A percentile compares a stretch with the other conserved stretches of the same genome.
Evolutionary conservation across 37 sponge, comb jelly and placozoan species (phyloP).

Genomic region (Aplysina aerophoba): DNA sequence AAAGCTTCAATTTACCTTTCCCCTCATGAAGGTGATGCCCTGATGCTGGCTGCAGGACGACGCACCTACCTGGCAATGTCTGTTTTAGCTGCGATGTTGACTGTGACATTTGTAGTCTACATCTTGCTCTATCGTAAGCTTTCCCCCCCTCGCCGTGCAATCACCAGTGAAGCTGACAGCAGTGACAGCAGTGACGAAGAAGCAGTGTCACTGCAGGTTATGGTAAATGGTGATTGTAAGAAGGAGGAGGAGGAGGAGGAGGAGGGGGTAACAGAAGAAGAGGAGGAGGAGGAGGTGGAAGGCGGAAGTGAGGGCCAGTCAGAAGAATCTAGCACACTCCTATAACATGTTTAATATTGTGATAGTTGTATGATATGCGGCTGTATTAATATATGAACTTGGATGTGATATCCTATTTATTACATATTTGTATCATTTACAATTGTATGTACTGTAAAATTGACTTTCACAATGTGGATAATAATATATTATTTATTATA

Average conservation of each 20-base stretch:
- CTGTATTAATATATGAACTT: too few relatives aligned
- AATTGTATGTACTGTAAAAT: too few relatives aligned
- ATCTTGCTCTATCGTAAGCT: conserved; percentile 36
- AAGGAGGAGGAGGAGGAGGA: neutral
- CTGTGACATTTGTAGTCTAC: neutral
- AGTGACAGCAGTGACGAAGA: neutral
- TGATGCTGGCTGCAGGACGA: conserved; percentile 23
- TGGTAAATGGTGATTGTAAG: neutral
- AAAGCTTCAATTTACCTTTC: too few relatives aligned
- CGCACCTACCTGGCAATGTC: conserved; percentile 27
- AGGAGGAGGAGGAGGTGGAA: neutral
- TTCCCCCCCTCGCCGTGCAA: neutral
- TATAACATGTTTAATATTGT: too few relatives aligned
- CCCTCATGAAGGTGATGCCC: conserved; percentile 25
- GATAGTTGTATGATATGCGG: too few relatives aligned
- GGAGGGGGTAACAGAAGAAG: neutral
- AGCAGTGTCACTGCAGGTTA: too few relatives aligned
- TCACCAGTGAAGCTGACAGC: neutral
- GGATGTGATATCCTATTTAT: too few relatives aligned
- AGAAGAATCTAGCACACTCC: neutral
- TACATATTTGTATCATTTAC: too few relatives aligned
- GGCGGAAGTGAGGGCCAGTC: neutral
- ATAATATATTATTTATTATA: too few relatives aligned
- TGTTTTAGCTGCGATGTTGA: conserved; percentile 2
- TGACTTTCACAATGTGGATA: too few relatives aligned